Base-by-base conservation (phyloP, 2,888 invertebrate genomes). In the Platycheirus rosarum region DNA sequence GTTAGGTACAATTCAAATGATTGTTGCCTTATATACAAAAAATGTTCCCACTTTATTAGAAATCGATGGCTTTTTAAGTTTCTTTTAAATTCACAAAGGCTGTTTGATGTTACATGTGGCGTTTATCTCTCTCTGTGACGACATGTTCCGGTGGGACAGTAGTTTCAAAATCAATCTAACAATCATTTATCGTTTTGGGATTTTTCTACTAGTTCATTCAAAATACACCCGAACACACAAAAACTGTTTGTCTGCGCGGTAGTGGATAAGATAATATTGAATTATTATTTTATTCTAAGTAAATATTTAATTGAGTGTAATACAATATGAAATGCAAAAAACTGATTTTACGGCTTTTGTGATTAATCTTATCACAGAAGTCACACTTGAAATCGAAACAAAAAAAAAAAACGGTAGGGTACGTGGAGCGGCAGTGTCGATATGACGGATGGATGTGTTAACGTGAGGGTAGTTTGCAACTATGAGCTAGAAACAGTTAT, bases 111-210 rank as follows among this genome's bases (percentile, higher is more conserved):
- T 53, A 53, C 46, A 46, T 13, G 23, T 42, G 26, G 55, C n/a
- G 16, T 44, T 63, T 74, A 42, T 73, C 35, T 60, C 51, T 32
- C 44, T 32, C 8, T 74, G 29, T 68, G 66, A 48, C 40, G 65
- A 62, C 76, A 76, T 80, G 44, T 75, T 60, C 75, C 65, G 51
- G 29, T 70, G 70, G 53, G 48, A 44, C 48, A 66, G 51, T 76
- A 60, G 69, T 66, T 80, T 76, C 11, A 14, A 46, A 75, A 70
- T 62, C 66, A 62, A 66, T 70, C 80, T 76, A 66, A 76, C 76
- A 80, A 70, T 80, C 70, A 76, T 62, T 65, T 70, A 80, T 51
- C 35, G 62, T 49, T 32, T 20, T 20, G 37, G 9, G 5, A 26
- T 60, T 74, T 49, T 32, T 55, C 40, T 44, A 32, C 18, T 49